Evolutionary conservation across 2,113 vertebrate species (phyloP), one percentile per base, ranked within the genome.

Genomic region (Aspiorhynchus laticeps): DNA sequence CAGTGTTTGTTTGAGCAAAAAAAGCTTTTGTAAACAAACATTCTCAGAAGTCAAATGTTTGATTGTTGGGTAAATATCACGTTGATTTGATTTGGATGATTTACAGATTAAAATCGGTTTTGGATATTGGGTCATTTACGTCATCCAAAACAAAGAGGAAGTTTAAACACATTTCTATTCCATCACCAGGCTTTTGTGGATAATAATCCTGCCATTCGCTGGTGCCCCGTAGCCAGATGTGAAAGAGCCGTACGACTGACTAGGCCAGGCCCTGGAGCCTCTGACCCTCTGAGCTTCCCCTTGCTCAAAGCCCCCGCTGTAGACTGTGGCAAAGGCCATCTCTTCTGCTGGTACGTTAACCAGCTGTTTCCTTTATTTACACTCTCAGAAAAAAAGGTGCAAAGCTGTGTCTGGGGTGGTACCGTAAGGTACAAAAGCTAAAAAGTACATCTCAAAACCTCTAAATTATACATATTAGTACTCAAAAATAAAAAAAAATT

Each of bases 181-280:
- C 19, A 2, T 73, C 38, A 69, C 38, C 88, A 99, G 98, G 98
- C 98, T n/a, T 99, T 99, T 94, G 98, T 99, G 91, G 98, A 99
- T 95, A 99, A 98, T 94, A 99, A 99, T 94, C 95, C 98, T 91
- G 97, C 96, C 84, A 99, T 99, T 92, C 97, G 96, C 89, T 99
- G 98, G 98, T 99, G 98, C 92, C 98, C 98, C 59, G 95, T 95
- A 83, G 95, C 97, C 0, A 97, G 96, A 43, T 99, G 98, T 93
- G 98, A 99, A 91, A 95, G 97, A 94, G 98, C 98, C 2, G 98
- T 99, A 80, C 95, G 97, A 79, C 93, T 99, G 36, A 97, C 95
- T 87, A 95, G 95, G 46, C 96, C 96, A 89, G 96, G 96, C 19
- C 95, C 96, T 26, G 95, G 95, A 88, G 93, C 93, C 51, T 94